phyloP scores from a whole-genome alignment of 1,140 invertebrate species.

The Caerostris extrusa region DNA sequence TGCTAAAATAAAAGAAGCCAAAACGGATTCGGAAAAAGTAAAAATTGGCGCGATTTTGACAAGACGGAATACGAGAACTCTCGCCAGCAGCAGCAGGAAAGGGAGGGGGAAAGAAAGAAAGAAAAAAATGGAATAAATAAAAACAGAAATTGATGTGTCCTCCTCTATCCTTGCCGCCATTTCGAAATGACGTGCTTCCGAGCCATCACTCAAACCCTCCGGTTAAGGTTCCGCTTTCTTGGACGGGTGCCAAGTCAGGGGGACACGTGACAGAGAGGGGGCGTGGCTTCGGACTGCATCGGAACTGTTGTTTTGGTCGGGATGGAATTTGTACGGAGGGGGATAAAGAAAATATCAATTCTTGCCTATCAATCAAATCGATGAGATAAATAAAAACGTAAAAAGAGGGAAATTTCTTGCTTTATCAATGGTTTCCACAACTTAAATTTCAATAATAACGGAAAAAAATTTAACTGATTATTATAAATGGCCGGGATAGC shows the following conservation, averaged over 20 bases:
- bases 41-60: conserved; percentile 49
- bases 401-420: no score
- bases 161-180: conserved; percentile 48
- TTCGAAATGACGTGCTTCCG: conserved; percentile 66
- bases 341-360: no score
- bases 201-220: conserved; percentile 66
- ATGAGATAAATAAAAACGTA: no score
- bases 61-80: conserved; percentile 11
- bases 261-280: conserved; percentile 41
- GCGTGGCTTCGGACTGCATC: conserved; percentile 12
- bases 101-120: neutral
- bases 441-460: no score
- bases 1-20: conserved; percentile 25
- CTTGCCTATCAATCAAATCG: no score
- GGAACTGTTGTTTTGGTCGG: neutral
- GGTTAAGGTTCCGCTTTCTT: conserved; percentile 4
- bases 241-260: conserved; percentile 3
- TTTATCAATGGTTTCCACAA: no score
- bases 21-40: neutral
- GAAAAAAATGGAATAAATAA: conserved; percentile 69
- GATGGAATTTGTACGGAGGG: neutral
- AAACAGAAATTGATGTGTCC: conserved; percentile 61
- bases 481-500: no score
- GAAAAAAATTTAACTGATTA: no score
- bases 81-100: neutral